Conservation (phyloP, 2,888 invertebrate species). For the Hoplodrina ambigua region DNA sequence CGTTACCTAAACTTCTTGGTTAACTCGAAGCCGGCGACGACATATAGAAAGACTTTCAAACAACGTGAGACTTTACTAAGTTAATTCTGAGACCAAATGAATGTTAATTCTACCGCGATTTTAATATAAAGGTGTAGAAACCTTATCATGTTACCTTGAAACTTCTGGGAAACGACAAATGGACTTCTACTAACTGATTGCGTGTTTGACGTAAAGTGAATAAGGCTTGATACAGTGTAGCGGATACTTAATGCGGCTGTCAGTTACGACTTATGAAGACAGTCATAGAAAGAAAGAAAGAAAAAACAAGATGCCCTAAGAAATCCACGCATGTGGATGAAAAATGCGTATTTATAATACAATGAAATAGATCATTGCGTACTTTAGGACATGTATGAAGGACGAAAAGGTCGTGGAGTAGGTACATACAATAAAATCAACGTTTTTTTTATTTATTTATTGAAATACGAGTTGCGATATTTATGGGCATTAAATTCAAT, state of each 20-base stretch:
- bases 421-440: no score
- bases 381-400: no score
- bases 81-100: conserved; percentile 22
- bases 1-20: conserved; percentile 27
- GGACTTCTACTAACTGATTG: conserved; percentile 31
- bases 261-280: background rate
- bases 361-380: no score
- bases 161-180: conserved; percentile 23
- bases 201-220: conserved; percentile 5
- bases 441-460: no score
- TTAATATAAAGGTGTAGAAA: conserved; percentile 22
- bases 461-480: no score
- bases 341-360: no score
- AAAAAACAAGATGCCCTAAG: no score
- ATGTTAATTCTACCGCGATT: conserved; percentile 17
- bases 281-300: no score
- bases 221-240: conserved; percentile 7
- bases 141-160: conserved; percentile 16
- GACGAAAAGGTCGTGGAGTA: no score
- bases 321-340: no score
- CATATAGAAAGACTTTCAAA: conserved; percentile 34
- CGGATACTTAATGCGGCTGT: background rate
- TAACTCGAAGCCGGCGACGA: conserved; percentile 17
- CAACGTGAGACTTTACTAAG: conserved; percentile 15
- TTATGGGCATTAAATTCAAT: no score